Conservation (phyloP, 2,888 invertebrate species). For the Venustoraphidia nigricollis region DNA sequence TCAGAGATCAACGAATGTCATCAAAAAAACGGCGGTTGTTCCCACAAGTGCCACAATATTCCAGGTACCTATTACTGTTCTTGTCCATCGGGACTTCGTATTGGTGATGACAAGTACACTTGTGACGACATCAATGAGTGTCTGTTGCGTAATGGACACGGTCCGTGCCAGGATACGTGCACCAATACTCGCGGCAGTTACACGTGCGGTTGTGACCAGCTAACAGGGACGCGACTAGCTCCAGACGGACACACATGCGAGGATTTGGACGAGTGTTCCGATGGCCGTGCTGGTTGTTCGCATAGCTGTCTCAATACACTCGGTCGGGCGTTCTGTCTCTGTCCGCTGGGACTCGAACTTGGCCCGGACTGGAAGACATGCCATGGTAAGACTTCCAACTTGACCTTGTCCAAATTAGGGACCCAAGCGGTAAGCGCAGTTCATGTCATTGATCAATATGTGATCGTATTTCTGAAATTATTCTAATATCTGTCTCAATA, state of each 20-base stretch:
- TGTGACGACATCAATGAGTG: constrained; percentile 43
- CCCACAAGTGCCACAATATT: constrained; percentile 36
- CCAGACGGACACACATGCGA: constrained; percentile 39
- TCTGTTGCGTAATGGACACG: constrained; percentile 41
- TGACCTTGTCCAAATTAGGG: no score
- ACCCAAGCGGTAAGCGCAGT: no score
- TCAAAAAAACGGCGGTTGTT: constrained; percentile 35
- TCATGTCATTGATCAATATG: no score
- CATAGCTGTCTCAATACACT: constrained; percentile 41
- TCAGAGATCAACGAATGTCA: constrained; percentile 41
- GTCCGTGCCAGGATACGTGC: constrained; percentile 48
- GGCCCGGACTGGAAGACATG: constrained; percentile 24
- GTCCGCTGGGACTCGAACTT: constrained; percentile 24
- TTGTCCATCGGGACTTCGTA: constrained; percentile 34
- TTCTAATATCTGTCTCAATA: constrained; percentile 42
- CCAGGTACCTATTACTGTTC: constrained; percentile 39
- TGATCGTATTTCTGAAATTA: no score
- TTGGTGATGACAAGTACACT: constrained; percentile 21
- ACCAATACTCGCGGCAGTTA: constrained; percentile 40
- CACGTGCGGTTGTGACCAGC: constrained; percentile 36
- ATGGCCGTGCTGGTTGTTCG: constrained; percentile 38
- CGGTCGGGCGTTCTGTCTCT: constrained; percentile 23
- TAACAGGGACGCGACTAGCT: constrained; percentile 40
- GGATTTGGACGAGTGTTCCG: constrained; percentile 33
- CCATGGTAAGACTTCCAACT: constrained; percentile 14